A percentile compares a stretch with the other conserved stretches of the same genome.
Conservation (phyloP, 2,888 invertebrate species). For the Eupithecia dodoneata region DNA sequence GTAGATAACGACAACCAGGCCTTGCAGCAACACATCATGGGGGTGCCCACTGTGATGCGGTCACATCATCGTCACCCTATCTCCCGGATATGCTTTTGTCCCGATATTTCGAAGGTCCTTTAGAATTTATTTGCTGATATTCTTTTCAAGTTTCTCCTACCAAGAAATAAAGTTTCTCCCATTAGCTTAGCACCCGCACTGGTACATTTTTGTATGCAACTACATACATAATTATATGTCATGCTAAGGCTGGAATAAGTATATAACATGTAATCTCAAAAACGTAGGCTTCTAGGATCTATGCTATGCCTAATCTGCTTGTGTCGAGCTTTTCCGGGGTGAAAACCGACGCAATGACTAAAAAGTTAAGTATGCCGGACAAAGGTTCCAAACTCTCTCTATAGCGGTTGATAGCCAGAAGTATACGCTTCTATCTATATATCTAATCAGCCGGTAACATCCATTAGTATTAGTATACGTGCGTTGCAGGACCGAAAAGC, state of each 20-base stretch:
- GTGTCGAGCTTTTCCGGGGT: too few species aligned
- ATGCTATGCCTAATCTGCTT: too few species aligned
- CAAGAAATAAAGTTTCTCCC: neutral
- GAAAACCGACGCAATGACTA: neutral
- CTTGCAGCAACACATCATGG: slow-evolving; percentile 86
- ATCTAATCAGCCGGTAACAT: too few species aligned
- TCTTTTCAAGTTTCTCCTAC: neutral
- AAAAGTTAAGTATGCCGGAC: neutral
- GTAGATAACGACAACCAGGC: slow-evolving; percentile 85
- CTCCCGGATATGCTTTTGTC: slow-evolving; percentile 86
- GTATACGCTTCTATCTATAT: neutral
- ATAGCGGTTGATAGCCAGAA: neutral
- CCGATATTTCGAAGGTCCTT: slow-evolving; percentile 81
- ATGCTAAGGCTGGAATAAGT: neutral
- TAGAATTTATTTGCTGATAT: neutral
- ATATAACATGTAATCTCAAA: too few species aligned
- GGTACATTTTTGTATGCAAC: neutral
- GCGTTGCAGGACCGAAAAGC: slow-evolving; percentile 77
- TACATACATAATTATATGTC: neutral
- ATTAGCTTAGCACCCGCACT: neutral
- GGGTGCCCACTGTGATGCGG: slow-evolving; percentile 82
- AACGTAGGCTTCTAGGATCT: too few species aligned
- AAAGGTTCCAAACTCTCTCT: neutral
- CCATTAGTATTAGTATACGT: too few species aligned
- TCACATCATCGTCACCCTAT: slow-evolving; percentile 89